phyloP scores from a whole-genome alignment of 92 coral and sea anemone genomes.

The Bergia sp. region DNA sequence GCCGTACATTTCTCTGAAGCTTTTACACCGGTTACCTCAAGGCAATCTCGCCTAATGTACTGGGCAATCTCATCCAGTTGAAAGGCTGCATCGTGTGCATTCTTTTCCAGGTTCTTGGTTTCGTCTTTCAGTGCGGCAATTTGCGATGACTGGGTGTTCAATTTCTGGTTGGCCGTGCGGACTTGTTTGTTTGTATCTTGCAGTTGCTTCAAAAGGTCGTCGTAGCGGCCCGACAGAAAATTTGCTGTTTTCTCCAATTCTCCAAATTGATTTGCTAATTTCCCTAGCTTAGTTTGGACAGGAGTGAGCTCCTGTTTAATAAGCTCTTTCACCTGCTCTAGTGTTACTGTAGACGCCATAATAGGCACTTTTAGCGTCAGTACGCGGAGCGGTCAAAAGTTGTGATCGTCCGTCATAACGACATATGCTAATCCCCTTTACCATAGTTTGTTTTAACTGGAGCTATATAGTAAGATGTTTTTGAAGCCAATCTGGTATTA shows the following conservation, averaged over 20 bases:
- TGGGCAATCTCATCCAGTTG: conserved; percentile 45
- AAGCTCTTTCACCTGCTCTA: conserved; percentile 20
- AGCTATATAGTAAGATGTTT: no score
- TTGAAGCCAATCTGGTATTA: no score
- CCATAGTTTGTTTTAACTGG: no score
- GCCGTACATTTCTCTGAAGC: conserved; percentile 26
- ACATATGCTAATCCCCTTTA: no score
- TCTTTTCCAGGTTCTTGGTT: conserved; percentile 28
- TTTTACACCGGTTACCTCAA: conserved; percentile 39
- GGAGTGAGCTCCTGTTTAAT: conserved; percentile 21
- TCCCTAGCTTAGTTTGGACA: conserved; percentile 12
- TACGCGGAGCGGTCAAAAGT: no score
- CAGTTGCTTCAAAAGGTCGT: conserved; percentile 14
- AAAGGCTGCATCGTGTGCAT: conserved; percentile 29
- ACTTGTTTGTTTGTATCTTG: conserved; percentile 8
- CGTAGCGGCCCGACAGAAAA: conserved; percentile 7
- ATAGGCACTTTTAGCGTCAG: no score
- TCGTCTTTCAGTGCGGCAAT: conserved; percentile 26
- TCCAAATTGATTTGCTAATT: conserved; percentile 1
- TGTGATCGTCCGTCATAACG: no score
- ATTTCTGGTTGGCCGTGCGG: conserved; percentile 17
- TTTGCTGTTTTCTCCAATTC: conserved; percentile 27
- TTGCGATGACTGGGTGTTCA: not conserved
- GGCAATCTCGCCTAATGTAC: conserved; percentile 38
- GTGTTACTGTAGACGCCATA: not conserved